Base-by-base conservation (phyloP, 2,888 invertebrate species). In the Odontocerum albicorne region DNA sequence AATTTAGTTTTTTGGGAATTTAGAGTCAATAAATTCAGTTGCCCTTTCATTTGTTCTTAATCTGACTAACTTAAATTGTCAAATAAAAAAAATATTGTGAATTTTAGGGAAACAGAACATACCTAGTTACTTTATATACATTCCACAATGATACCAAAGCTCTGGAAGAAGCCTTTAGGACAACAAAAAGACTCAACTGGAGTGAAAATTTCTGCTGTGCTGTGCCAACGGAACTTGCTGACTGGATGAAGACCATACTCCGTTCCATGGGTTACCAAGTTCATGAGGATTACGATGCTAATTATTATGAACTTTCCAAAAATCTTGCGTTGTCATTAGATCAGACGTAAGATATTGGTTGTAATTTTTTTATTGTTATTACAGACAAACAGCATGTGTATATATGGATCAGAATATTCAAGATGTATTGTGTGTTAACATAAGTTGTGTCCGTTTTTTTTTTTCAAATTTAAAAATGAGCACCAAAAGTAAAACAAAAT, bases 101-200 rank as follows among this genome's bases (percentile, higher is more conserved):
- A 40, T 31, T 47, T 21, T 22, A 59, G 59, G 53, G 49, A 8
- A 21, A 19, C 6, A 54, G 19, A 12, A 19, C 46, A 7, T 19
- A 22, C 12, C 57, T 57, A 20, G 7, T 50, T 17, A 54, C 60
- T 10, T 4, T 60, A 8, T 60, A 43, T 36, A 35, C 38, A 1
- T 54, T 57, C 40, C 21, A 56, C 22, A 22, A 47, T 4, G 46
- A 60, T 27, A n/a, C 31, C 1, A 21, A 13, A 12, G 32, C 31
- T 12, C 13, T 60, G 19, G 44, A 21, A 22, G 4, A 27, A 1
- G 60, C 57, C 17, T 22, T 70, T 20, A 57, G 54, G 19, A 60
- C 64, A 49, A 66, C 69, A 1, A 63, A 64, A 47, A 50, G 56
- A 19, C 64, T 70, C 22, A 61, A 67, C 46, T 70, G 67, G 66